Evolutionary conservation across 2,888 invertebrate species (phyloP).

Genomic region (Tanypteryx hageni): DNA sequence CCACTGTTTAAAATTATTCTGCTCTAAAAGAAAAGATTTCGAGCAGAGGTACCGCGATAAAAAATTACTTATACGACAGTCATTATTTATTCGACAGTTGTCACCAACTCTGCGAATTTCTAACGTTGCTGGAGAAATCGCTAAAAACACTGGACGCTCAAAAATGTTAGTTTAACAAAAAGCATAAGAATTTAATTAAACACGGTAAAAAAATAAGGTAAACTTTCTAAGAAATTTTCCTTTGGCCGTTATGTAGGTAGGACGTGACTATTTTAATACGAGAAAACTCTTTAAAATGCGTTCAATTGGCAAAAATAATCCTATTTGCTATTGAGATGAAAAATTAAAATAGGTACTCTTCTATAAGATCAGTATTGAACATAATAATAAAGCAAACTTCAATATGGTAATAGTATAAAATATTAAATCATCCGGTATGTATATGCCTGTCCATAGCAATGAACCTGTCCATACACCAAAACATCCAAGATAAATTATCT

Average conservation of each 20-base stretch:
- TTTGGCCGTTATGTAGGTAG: background rate
- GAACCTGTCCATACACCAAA: background rate
- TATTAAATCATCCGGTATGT: background rate
- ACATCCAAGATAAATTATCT: background rate
- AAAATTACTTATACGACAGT: background rate
- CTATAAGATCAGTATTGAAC: background rate
- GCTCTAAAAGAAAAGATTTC: background rate
- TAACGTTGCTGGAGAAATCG: background rate
- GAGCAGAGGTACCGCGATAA: constrained; percentile 13
- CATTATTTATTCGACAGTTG: background rate
- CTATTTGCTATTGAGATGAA: background rate
- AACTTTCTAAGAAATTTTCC: background rate
- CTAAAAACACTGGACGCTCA: constrained; percentile 17
- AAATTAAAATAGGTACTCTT: background rate
- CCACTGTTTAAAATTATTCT: constrained; percentile 7
- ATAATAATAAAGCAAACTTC: background rate
- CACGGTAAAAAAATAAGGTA: background rate
- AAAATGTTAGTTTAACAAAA: background rate
- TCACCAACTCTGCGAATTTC: background rate
- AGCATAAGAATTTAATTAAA: background rate
- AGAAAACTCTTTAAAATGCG: background rate
- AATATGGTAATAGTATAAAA: background rate
- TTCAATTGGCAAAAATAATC: background rate
- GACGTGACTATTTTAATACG: background rate
- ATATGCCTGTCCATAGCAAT: background rate